Percentiles rank a stretch among this genome's conserved stretches.
Evolutionary conservation across 2,113 vertebrate genomes (phyloP).

Genomic region (Amphilophus citrinellus): DNA sequence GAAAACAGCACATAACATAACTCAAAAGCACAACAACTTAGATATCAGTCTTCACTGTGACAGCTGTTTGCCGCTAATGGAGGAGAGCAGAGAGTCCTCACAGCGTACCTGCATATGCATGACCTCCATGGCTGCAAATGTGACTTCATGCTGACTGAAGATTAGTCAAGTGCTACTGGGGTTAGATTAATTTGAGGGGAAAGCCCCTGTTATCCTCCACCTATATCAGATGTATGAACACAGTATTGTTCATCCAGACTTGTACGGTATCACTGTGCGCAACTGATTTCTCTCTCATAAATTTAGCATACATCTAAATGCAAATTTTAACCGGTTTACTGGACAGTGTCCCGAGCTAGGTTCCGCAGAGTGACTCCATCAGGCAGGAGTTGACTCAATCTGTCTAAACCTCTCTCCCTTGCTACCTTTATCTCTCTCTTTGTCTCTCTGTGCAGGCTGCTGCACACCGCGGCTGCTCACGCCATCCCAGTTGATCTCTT

Average conservation of each 20-base stretch:
- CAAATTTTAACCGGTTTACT: neutral
- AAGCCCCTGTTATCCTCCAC: neutral
- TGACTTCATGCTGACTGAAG: constrained; percentile 22
- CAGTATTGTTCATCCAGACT: neutral
- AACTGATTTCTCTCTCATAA: neutral
- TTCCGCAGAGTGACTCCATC: constrained; percentile 46
- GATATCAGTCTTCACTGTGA: constrained; percentile 43
- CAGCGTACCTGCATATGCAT: constrained; percentile 5
- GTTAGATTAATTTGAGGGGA: constrained; percentile 1
- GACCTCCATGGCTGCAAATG: constrained; percentile 13
- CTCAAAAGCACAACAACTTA: constrained; percentile 25
- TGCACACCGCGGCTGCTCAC: constrained; percentile 45
- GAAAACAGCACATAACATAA: constrained; percentile 3
- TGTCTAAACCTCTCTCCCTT: constrained; percentile 47
- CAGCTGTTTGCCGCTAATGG: neutral
- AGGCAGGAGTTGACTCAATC: constrained; percentile 56
- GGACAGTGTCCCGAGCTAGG: constrained; percentile 39
- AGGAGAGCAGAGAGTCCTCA: constrained; percentile 12
- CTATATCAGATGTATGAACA: neutral
- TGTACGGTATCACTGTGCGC: neutral
- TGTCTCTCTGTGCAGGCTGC: constrained; percentile 32
- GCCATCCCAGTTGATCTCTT: constrained; percentile 70
- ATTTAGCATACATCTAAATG: constrained; percentile 5
- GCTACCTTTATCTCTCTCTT: constrained; percentile 28
- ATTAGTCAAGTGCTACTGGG: neutral